Evolutionary conservation across 2,888 invertebrate species (phyloP).

Genomic region (Panzeria rudis): DNA sequence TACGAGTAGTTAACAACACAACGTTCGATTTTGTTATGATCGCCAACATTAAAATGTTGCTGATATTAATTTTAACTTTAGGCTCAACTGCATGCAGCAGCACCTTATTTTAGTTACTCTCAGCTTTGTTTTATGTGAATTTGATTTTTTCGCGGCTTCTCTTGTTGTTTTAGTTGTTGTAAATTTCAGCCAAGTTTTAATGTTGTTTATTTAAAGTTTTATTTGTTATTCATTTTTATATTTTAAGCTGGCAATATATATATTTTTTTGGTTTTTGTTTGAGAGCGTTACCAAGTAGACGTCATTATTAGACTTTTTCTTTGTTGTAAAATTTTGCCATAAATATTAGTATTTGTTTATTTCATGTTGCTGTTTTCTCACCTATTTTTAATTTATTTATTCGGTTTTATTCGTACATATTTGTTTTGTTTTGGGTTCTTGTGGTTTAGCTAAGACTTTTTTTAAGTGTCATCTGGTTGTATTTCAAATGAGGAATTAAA

Average conservation of each 20-base stretch:
- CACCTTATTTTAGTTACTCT: conserved; percentile 53
- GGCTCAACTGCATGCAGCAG: conserved; percentile 51
- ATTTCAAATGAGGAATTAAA: background rate
- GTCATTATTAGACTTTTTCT: conserved; percentile 16
- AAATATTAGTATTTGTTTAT: conserved; percentile 11
- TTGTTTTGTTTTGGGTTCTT: conserved; percentile 47
- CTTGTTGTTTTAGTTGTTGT: conserved; percentile 48
- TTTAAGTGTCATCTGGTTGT: conserved; percentile 32
- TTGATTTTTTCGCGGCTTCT: conserved; percentile 41
- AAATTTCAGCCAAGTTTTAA: conserved; percentile 30
- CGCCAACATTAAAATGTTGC: conserved; percentile 75
- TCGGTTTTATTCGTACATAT: conserved; percentile 13
- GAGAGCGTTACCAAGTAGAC: conserved; percentile 34
- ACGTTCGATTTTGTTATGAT: conserved; percentile 81
- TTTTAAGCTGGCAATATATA: conserved; percentile 36
- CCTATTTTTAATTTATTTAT: conserved; percentile 52
- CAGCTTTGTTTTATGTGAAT: conserved; percentile 38
- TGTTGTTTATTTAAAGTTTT: conserved; percentile 39
- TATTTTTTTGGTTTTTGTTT: conserved; percentile 26
- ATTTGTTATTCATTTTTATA: background rate
- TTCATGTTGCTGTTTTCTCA: conserved; percentile 50
- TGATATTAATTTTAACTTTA: conserved; percentile 71
- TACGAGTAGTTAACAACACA: conserved; percentile 71
- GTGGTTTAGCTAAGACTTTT: conserved; percentile 32
- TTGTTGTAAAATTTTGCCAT: conserved; percentile 42